Base-by-base conservation (phyloP, 2,888 invertebrate genomes). In the Lasioglossum figueresi region DNA sequence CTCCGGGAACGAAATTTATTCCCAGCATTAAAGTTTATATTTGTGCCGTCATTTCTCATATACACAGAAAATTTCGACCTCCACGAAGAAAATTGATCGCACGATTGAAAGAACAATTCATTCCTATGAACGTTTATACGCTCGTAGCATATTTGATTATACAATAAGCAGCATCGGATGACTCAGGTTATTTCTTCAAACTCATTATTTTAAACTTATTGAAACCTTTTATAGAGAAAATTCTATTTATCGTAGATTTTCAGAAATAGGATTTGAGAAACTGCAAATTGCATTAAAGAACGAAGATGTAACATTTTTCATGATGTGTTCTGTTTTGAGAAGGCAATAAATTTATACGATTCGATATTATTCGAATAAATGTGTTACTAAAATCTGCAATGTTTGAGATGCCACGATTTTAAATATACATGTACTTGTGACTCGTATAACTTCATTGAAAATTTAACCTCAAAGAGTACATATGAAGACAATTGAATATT, bases 1-100 rank as follows among this genome's bases (percentile, higher is more conserved):
- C 2, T 52, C 52, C 10, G 52, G 23, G 10, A 52, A 52, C 27
- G 23, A 37, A 59, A 74, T 84, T 84, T 71, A 75, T 75, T 59
- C n/a, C 56, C 16, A 6, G 19, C 48, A 14, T 23, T 34, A n/a
- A 19, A 68, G 56, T 23, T 74, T 27, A 27, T 23, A 52, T 23
- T n/a, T 34, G 34, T 34, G 34, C 56, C 23, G 45, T 71, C 6
- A 5, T n/a, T 12, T 45, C 27, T 76, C 59, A 59, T 27, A 27
- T 27, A 27, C 27, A 59, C 4, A 27, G 27, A 59, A 4, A 1
- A 0, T 34, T 1, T 2, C 34, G 52, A 27, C 14, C 52, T 37
- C 31, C 2, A 4, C 19, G 5, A n/a, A 16, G 43, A 45, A 27
- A 45, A 8, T 71, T 71, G 27, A 43, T 31, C 45, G 16, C 1